A percentile compares a stretch with the other conserved stretches of the same genome.
These are phyloP conservation scores for Athrips mouffetella DNA, from an alignment of 2,888 invertebrate genomes.

Conservation along the genomic window DNA sequence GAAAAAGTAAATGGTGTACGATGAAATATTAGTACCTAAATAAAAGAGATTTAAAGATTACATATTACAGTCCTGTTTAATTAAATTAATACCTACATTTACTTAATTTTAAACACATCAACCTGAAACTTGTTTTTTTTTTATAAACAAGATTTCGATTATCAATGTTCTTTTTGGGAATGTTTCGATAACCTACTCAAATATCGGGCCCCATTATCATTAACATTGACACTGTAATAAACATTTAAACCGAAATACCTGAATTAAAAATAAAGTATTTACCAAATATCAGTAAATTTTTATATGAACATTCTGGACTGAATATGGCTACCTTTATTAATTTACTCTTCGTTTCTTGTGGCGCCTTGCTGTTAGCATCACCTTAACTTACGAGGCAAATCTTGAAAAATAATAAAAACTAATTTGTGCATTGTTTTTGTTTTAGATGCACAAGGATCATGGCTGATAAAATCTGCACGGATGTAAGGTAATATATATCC, in stretches of 20 bases:
- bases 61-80: too few relatives aligned
- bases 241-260: conserved; percentile 11
- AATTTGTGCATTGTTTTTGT: conserved; percentile 31
- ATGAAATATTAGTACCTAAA: too few relatives aligned
- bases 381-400: background rate
- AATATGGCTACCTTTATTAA: conserved; percentile 9
- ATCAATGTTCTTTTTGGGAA: conserved; percentile 1
- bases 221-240: conserved; percentile 14
- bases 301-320: background rate
- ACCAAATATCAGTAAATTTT: conserved; percentile 9
- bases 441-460: conserved; percentile 53
- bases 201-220: conserved; percentile 9
- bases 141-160: background rate
- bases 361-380: conserved; percentile 7
- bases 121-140: background rate
- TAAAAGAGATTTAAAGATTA: too few relatives aligned
- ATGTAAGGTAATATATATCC: conserved; percentile 30
- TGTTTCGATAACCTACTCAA: conserved; percentile 13
- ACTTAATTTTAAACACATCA: background rate
- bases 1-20: too few relatives aligned
- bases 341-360: conserved; percentile 5
- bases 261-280: conserved; percentile 2
- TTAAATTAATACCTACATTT: background rate
- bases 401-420: background rate
- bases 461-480: conserved; percentile 34